These are phyloP conservation scores for Lepidocyrtinus sp. DNA, from an alignment of 2,888 invertebrate species.

Conservation along the genomic window DNA sequence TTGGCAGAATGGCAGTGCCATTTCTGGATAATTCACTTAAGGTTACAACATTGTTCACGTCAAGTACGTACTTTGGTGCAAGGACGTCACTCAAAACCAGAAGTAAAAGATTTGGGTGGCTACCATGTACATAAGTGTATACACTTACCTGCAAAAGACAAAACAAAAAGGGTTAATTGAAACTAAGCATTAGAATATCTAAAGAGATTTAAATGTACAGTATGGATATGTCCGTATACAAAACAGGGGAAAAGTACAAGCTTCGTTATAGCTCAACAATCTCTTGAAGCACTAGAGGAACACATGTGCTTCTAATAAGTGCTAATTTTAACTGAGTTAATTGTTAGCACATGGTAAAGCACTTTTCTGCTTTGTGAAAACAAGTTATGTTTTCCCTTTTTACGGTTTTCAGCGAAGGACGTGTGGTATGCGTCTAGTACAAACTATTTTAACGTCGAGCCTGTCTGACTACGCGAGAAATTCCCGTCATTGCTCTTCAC, in stretches of 20 bases:
- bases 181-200: no score
- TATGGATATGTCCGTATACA: no score
- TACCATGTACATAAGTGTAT: no score
- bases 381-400: no score
- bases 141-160: no score
- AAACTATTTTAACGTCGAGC: neutral
- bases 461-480: neutral
- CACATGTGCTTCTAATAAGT: conserved; percentile 18
- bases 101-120: no score
- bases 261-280: no score
- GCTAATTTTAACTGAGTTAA: conserved; percentile 44
- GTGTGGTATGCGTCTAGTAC: neutral
- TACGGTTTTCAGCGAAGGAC: no score
- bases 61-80: conserved; percentile 3
- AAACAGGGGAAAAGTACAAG: no score
- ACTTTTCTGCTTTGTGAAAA: conserved; percentile 25
- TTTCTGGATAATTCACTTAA: neutral
- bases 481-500: neutral
- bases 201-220: no score
- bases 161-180: no score
- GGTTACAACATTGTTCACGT: conserved; percentile 6
- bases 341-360: conserved; percentile 45
- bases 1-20: conserved; percentile 1
- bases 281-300: no score
- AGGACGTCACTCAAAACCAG: neutral